Conservation (phyloP, 92 coral and sea anemone species). For the Blastomussa wellsi region DNA sequence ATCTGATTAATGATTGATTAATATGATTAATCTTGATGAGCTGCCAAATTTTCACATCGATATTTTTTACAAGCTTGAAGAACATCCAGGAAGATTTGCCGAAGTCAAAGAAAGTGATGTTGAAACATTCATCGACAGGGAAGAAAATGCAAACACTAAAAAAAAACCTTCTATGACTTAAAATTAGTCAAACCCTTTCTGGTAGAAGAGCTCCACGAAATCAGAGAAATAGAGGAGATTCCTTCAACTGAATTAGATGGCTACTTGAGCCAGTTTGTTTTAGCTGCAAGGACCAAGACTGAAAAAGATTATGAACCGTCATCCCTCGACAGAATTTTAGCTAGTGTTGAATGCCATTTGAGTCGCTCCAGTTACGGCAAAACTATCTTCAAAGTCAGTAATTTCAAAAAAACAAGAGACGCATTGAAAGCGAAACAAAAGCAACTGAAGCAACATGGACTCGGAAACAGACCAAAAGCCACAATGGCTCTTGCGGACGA, state of each 20-base stretch:
- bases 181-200: slow-evolving; percentile 13
- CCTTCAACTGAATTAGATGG: slow-evolving; percentile 14
- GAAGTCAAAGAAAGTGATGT: no score
- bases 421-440: slow-evolving; percentile 48
- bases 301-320: slow-evolving; percentile 50
- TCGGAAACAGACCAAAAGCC: no score
- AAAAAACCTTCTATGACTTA: slow-evolving; percentile 9
- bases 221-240: slow-evolving; percentile 27
- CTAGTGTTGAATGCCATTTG: slow-evolving; percentile 40
- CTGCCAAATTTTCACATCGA: no score
- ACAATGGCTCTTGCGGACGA: no score
- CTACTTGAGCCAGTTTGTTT: slow-evolving; percentile 40
- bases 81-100: no score
- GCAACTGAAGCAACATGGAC: slow-evolving; percentile 43
- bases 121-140: no score
- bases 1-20: no score
- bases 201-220: slow-evolving; percentile 17
- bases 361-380: no score
- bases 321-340: slow-evolving; percentile 31
- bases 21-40: no score
- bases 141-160: no score
- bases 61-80: no score
- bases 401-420: slow-evolving; percentile 28
- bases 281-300: no score
- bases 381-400: slow-evolving; percentile 37